phyloP scores from a whole-genome alignment of 1,140 invertebrate species.

The Olivierus martensii region DNA sequence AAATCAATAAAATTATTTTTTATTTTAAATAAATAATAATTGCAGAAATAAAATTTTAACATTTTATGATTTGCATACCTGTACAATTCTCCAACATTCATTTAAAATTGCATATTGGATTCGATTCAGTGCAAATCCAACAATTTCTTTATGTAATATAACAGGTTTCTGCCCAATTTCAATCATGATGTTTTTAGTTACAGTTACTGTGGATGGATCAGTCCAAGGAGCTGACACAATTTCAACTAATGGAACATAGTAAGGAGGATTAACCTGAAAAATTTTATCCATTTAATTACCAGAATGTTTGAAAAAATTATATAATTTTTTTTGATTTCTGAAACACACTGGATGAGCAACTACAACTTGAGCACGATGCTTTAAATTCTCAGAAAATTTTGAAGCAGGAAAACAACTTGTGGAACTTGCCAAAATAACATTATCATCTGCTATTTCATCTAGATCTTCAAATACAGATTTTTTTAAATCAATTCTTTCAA shows the following conservation, averaged over 20 bases:
- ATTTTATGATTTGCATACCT: conserved; percentile 33
- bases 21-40: too few relatives aligned
- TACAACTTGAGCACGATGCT: conserved; percentile 55
- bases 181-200: conserved; percentile 59
- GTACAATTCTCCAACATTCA: conserved; percentile 77
- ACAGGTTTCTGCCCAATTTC: conserved; percentile 85
- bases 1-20: too few relatives aligned
- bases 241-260: conserved; percentile 87
- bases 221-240: conserved; percentile 83
- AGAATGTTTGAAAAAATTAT: background rate
- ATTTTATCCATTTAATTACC: background rate
- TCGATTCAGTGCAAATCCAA: conserved; percentile 85
- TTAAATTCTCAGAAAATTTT: conserved; percentile 57
- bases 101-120: conserved; percentile 93
- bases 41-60: too few relatives aligned
- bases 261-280: conserved; percentile 72
- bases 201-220: conserved; percentile 46
- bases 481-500: conserved; percentile 75
- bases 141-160: conserved; percentile 64
- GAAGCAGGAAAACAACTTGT: conserved; percentile 82
- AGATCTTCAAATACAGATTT: conserved; percentile 59
- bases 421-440: conserved; percentile 57
- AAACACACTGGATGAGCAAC: conserved; percentile 61
- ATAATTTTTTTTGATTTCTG: too few relatives aligned
- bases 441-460: conserved; percentile 51